Conservation (phyloP, 2,888 invertebrate species). For the Mycalesis mineus region DNA sequence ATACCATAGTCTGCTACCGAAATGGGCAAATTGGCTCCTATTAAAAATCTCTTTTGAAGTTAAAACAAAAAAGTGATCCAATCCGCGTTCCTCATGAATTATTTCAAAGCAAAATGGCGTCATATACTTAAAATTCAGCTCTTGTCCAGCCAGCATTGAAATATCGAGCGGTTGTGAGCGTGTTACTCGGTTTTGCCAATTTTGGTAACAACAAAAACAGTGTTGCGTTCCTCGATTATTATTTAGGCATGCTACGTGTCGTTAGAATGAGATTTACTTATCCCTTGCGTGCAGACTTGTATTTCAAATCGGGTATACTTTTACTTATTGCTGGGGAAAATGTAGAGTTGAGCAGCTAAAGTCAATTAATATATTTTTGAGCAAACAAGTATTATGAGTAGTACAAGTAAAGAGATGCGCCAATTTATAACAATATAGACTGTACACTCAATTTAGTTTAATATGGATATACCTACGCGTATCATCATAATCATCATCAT, state of each 20-base stretch:
- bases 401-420: too few relatives aligned
- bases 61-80: constrained; percentile 7
- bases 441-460: too few relatives aligned
- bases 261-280: neutral
- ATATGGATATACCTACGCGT: too few relatives aligned
- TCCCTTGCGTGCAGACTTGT: too few relatives aligned
- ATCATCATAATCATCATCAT: too few relatives aligned
- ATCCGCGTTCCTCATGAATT: constrained; percentile 12
- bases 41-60: neutral
- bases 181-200: constrained; percentile 20
- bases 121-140: constrained; percentile 41
- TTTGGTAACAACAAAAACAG: constrained; percentile 15
- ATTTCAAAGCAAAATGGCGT: constrained; percentile 30
- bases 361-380: too few relatives aligned
- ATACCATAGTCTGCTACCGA: neutral
- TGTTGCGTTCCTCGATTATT: neutral
- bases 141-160: constrained; percentile 32
- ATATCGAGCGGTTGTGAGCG: constrained; percentile 25
- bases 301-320: too few relatives aligned
- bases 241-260: neutral
- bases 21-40: neutral
- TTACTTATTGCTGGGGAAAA: too few relatives aligned
- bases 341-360: too few relatives aligned
- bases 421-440: too few relatives aligned
- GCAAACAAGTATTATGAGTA: too few relatives aligned